Evolutionary conservation across 1,140 invertebrate genomes (phyloP), one percentile per base, ranked within the genome.

Genomic region (Eurytemora carolleeae): DNA sequence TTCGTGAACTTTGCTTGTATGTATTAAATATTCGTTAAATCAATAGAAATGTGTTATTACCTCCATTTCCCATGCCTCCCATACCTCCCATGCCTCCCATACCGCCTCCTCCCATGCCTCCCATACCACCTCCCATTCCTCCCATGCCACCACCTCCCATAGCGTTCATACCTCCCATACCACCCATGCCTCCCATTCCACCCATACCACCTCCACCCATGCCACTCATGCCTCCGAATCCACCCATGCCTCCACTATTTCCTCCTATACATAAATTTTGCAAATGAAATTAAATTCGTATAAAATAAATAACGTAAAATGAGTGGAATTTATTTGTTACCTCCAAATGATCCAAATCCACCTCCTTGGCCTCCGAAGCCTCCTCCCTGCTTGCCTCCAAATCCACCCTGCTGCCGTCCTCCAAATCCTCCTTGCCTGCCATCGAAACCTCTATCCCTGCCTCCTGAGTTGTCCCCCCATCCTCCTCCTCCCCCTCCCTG

Each of bases 11-110:
- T 66, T 67, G 55, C 66, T 66, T 25, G 66, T 68, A 26, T 66
- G 64, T 57, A 59, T 61, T 7, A 65, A 66, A 65, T 55, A 64
- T 20, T 64, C 65, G 26, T 66, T 67, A 7, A 65, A 64, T 17
- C 66, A 26, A n/a, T n/a, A n/a, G n/a, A n/a, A n/a, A n/a, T n/a
- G n/a, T n/a, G n/a, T n/a, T n/a, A n/a, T n/a, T n/a, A n/a, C n/a
- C n/a, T n/a, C n/a, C n/a, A n/a, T n/a, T n/a, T n/a, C 31, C 31
- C n/a, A 1, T 23, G 20, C 55, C 55, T 57, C 55, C 55, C 20
- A 24, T 17, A 19, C 55, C 24, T 22, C 55, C 55, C 1, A 19
- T 17, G 18, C 55, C 55, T n/a, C n/a, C n/a, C n/a, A n/a, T n/a
- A n/a, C n/a, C n/a, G n/a, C 31, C 31, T 12, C 31, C n/a, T 44